These are phyloP conservation scores for Phyllotreta cruciferae DNA, from an alignment of 2,888 invertebrate genomes.

Conservation along the genomic window DNA sequence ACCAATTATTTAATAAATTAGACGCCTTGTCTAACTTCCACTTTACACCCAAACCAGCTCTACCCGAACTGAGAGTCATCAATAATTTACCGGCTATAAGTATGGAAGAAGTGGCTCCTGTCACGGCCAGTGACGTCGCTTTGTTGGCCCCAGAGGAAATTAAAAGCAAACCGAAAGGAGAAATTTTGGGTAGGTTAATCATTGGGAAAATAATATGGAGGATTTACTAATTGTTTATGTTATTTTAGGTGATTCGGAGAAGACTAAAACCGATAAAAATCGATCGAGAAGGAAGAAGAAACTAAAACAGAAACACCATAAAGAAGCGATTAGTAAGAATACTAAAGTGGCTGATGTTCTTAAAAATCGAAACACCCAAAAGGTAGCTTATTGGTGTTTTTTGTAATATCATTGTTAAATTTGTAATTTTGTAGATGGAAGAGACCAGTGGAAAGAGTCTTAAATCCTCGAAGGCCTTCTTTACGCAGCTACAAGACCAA, in stretches of 20 bases:
- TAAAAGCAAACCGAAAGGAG: conserved; percentile 65
- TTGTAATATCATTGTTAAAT: not conserved
- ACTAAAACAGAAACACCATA: conserved; percentile 69
- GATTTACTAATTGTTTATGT: not conserved
- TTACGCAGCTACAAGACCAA: conserved; percentile 84
- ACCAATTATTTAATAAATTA: conserved; percentile 79
- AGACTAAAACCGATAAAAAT: conserved; percentile 85
- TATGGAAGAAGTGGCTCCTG: conserved; percentile 96
- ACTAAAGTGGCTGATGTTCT: conserved; percentile 64
- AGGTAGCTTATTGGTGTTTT: conserved; percentile 57
- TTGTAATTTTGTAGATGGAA: conserved; percentile 56
- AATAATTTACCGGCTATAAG: conserved; percentile 89
- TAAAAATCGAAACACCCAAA: conserved; percentile 70
- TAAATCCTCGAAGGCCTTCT: conserved; percentile 85
- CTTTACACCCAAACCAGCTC: conserved; percentile 87
- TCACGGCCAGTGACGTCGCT: conserved; percentile 83
- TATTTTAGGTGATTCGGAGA: conserved; percentile 72
- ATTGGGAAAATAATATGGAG: not conserved
- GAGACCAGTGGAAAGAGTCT: conserved; percentile 62
- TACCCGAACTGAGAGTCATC: conserved; percentile 88
- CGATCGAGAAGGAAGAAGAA: conserved; percentile 89
- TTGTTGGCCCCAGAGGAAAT: conserved; percentile 94
- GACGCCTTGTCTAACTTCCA: conserved; percentile 94
- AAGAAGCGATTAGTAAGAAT: conserved; percentile 58
- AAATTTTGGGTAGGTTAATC: conserved; percentile 58